A percentile compares a stretch with the other conserved stretches of the same genome.
These are phyloP conservation scores for Procambarus clarkii DNA, from an alignment of 1,140 invertebrate genomes.

Conservation along the genomic window DNA sequence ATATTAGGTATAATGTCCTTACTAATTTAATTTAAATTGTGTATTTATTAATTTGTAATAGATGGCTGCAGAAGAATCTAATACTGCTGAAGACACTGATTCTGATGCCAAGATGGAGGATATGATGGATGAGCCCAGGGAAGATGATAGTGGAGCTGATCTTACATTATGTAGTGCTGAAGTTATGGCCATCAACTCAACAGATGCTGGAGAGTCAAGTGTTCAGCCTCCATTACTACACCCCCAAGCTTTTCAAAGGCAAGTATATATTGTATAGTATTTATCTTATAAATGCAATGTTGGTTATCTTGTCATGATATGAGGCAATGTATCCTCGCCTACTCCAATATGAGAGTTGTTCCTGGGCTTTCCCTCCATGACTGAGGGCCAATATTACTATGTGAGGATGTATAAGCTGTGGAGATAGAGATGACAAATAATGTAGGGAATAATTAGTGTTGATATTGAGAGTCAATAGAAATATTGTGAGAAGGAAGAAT, in stretches of 20 bases:
- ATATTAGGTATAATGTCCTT: too few species aligned
- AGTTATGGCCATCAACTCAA: slow-evolving; percentile 53
- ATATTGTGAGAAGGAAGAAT: too few species aligned
- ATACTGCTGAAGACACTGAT: slow-evolving; percentile 56
- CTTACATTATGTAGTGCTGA: slow-evolving; percentile 47
- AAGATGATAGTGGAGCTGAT: slow-evolving; percentile 41
- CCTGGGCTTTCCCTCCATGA: too few species aligned
- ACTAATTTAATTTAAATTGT: not conserved
- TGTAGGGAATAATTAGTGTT: too few species aligned
- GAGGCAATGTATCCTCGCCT: too few species aligned
- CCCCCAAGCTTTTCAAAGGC: not conserved
- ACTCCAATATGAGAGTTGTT: too few species aligned
- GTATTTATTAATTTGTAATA: not conserved
- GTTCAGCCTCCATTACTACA: not conserved
- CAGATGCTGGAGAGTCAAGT: not conserved
- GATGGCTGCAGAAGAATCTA: slow-evolving; percentile 59
- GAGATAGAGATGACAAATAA: too few species aligned
- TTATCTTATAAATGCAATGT: too few species aligned
- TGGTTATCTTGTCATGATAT: too few species aligned
- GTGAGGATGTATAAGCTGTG: too few species aligned
- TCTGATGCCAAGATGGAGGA: slow-evolving; percentile 65
- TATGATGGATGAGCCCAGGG: slow-evolving; percentile 53
- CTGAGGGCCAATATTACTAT: too few species aligned
- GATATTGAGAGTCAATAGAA: too few species aligned
- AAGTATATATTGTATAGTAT: not conserved